Conservation (phyloP, 2,113 vertebrate species). For the Gallinago jamesoni region DNA sequence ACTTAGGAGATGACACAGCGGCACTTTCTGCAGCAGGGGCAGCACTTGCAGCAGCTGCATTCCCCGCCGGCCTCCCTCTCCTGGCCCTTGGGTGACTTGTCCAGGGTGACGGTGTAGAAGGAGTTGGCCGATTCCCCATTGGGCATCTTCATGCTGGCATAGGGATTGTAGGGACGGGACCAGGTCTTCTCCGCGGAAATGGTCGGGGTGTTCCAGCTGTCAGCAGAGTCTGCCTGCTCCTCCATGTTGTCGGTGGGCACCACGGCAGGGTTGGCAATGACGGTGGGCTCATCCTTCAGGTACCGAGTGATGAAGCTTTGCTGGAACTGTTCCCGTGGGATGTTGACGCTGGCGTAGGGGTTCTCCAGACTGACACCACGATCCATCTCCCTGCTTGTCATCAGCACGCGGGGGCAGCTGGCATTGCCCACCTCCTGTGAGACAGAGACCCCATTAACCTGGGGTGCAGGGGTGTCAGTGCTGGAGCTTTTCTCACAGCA, state of each 20-base stretch:
- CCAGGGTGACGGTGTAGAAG: constrained; percentile 62
- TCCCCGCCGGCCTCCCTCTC: background rate
- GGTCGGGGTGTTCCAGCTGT: background rate
- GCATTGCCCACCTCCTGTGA: background rate
- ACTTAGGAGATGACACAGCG: constrained; percentile 69
- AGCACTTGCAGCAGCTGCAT: constrained; percentile 66
- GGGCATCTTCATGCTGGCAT: constrained; percentile 44
- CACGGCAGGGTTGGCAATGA: constrained; percentile 65
- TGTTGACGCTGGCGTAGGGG: constrained; percentile 76
- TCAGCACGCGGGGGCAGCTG: background rate
- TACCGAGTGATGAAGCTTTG: constrained; percentile 67
- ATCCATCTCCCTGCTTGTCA: constrained; percentile 57
- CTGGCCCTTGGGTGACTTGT: constrained; percentile 23
- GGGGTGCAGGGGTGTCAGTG: accelerated
- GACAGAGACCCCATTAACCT: background rate
- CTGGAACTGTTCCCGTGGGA: constrained; percentile 79
- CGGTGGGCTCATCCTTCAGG: constrained; percentile 50
- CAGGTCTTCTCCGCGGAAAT: constrained; percentile 13
- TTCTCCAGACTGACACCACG: constrained; percentile 75
- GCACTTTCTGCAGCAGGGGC: constrained; percentile 62
- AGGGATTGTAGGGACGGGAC: constrained; percentile 72
- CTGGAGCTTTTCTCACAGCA: background rate
- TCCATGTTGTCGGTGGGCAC: background rate
- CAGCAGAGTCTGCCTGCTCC: background rate
- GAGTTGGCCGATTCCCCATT: background rate